phyloP scores from a whole-genome alignment of 1,140 invertebrate species.

The Ceratina calcarata region DNA sequence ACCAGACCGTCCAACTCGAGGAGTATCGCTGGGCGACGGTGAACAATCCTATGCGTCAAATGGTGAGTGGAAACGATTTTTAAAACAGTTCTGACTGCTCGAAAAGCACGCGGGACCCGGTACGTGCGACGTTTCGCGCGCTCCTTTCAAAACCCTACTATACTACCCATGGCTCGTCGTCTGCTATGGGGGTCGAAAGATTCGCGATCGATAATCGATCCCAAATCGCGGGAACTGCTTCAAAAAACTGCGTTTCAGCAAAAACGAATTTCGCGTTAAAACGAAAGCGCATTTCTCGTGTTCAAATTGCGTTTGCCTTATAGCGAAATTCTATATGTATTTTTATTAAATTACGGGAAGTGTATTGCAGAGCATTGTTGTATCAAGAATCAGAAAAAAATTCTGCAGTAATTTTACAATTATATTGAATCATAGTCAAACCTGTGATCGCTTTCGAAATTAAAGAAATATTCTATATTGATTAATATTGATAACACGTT shows the following conservation, averaged over 20 bases:
- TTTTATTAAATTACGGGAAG: too few relatives aligned
- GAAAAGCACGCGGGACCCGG: conserved; percentile 16
- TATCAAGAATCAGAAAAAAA: too few relatives aligned
- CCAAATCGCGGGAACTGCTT: background rate
- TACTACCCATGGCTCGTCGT: conserved; percentile 13
- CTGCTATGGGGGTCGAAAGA: conserved; percentile 7
- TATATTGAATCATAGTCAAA: background rate
- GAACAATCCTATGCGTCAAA: conserved; percentile 38
- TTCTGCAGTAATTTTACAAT: too few relatives aligned
- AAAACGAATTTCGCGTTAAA: background rate
- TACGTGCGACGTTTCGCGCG: conserved; percentile 54
- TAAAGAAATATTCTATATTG: background rate
- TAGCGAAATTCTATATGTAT: too few relatives aligned
- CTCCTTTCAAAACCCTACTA: conserved; percentile 52
- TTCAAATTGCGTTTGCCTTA: too few relatives aligned
- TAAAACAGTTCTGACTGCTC: background rate
- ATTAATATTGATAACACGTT: too few relatives aligned
- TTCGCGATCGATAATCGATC: background rate
- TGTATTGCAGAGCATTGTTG: too few relatives aligned
- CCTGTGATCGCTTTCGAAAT: too few relatives aligned
- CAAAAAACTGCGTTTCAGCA: background rate
- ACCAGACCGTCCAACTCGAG: conserved; percentile 46
- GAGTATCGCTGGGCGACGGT: conserved; percentile 31
- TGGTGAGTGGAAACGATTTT: conserved; percentile 49
- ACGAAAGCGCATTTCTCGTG: too few relatives aligned